phyloP scores from a whole-genome alignment of 1,140 invertebrate genomes.

The Daktulosphaira vitifoliae region DNA sequence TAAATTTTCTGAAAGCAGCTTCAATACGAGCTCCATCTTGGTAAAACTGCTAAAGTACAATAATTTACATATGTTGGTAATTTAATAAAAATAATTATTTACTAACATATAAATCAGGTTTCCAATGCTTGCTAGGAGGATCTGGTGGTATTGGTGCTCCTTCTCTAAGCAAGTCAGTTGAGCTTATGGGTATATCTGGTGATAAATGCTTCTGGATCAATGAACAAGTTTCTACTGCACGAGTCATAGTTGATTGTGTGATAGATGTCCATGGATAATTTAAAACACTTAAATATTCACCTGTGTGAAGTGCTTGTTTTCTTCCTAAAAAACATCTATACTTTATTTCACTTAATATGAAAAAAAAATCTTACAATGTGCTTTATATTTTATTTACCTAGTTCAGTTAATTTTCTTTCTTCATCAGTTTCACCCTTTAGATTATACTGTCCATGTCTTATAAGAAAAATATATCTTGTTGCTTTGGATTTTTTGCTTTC shows the following conservation, averaged over 20 bases:
- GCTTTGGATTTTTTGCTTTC: constrained; percentile 53
- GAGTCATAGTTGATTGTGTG: constrained; percentile 82
- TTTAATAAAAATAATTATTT: background rate
- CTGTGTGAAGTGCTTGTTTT: constrained; percentile 74
- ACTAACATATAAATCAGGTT: constrained; percentile 67
- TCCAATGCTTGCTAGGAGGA: constrained; percentile 78
- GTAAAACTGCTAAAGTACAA: constrained; percentile 69
- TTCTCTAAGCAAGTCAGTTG: constrained; percentile 75
- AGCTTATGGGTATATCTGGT: constrained; percentile 47
- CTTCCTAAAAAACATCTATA: constrained; percentile 58
- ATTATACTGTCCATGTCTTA: constrained; percentile 93
- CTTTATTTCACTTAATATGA: too few species aligned
- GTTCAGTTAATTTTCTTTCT: constrained; percentile 66
- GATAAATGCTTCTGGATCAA: constrained; percentile 37
- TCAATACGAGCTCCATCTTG: constrained; percentile 94
- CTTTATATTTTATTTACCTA: constrained; percentile 50
- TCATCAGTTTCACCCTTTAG: constrained; percentile 59
- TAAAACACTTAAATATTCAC: constrained; percentile 62
- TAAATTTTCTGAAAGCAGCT: constrained; percentile 88
- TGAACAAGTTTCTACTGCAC: constrained; percentile 52
- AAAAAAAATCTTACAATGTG: too few species aligned
- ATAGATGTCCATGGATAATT: constrained; percentile 68
- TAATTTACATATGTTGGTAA: background rate
- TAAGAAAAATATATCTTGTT: constrained; percentile 74
- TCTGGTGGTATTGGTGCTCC: constrained; percentile 93